Percentiles rank a stretch among this genome's conserved stretches.
These are phyloP conservation scores for Harpalus rubripes DNA, from an alignment of 2,888 invertebrate genomes.

Conservation along the genomic window DNA sequence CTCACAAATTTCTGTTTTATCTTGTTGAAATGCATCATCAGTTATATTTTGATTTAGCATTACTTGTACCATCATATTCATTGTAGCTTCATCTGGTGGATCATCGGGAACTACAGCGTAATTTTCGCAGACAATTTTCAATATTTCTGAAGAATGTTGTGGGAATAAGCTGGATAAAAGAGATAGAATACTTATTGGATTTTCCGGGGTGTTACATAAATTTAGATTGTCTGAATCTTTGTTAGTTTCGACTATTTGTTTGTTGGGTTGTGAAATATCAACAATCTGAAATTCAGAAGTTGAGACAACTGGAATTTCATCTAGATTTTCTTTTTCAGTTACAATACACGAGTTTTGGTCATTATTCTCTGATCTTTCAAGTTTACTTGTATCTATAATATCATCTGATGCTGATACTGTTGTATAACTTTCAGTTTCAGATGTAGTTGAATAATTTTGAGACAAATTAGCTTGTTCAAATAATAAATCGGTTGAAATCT, in stretches of 20 bases:
- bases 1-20: neutral
- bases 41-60: neutral
- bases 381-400: neutral
- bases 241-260: neutral
- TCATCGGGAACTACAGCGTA: neutral
- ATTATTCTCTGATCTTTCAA: neutral
- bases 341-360: neutral
- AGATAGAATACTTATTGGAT: constrained; percentile 1
- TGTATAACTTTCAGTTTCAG: constrained; percentile 23
- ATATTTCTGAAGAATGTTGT: neutral
- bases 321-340: neutral
- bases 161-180: constrained; percentile 18
- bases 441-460: constrained; percentile 1
- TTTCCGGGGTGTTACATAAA: neutral
- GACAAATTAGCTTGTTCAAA: neutral
- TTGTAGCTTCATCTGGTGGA: neutral
- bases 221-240: neutral
- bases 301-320: neutral
- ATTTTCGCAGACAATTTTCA: neutral
- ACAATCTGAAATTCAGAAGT: neutral
- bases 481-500: neutral
- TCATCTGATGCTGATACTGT: neutral
- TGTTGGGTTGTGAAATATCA: neutral
- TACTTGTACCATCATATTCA: neutral
- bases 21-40: neutral